A percentile compares a stretch with the other conserved stretches of the same genome.
Evolutionary conservation across 2,888 invertebrate species (phyloP).

Genomic region (Andrena bicolor): DNA sequence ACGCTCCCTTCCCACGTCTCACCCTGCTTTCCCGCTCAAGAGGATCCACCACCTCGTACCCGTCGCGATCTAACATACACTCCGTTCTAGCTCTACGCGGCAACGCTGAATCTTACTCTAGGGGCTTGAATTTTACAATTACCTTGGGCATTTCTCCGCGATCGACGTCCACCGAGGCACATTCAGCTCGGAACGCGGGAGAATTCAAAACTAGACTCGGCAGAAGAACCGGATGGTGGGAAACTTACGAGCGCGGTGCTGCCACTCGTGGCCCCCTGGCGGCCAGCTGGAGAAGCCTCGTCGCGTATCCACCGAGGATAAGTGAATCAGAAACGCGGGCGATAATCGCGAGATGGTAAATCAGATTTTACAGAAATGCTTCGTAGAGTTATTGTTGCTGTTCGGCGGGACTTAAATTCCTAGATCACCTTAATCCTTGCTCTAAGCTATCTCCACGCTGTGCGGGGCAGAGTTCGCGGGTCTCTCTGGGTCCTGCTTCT

Average conservation of each 20-base stretch:
- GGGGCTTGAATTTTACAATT: not conserved
- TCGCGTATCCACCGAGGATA: not conserved
- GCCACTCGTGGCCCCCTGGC: too few species aligned
- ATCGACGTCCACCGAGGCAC: not conserved
- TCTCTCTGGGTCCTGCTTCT: not conserved
- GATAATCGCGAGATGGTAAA: not conserved
- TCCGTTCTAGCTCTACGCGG: not conserved
- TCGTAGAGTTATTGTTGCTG: not conserved
- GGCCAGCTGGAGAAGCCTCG: not conserved
- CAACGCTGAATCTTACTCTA: not conserved
- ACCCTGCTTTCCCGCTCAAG: slow-evolving; percentile 1
- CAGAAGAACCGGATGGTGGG: not conserved
- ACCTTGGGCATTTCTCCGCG: not conserved
- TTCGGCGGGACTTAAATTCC: not conserved
- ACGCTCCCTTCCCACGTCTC: not conserved
- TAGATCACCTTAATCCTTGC: slow-evolving; percentile 9
- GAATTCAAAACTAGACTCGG: too few species aligned
- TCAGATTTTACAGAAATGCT: not conserved
- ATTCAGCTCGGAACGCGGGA: too few species aligned
- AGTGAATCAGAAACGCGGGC: not conserved
- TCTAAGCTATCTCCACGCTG: not conserved
- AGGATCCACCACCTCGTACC: slow-evolving; percentile 27
- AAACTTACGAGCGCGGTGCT: not conserved
- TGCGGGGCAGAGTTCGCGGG: not conserved
- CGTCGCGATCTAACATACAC: not conserved